Percentiles rank a stretch among this genome's conserved stretches.
Conservation (phyloP, 1,140 invertebrate genomes). For the Drosophila equinoxialis region DNA sequence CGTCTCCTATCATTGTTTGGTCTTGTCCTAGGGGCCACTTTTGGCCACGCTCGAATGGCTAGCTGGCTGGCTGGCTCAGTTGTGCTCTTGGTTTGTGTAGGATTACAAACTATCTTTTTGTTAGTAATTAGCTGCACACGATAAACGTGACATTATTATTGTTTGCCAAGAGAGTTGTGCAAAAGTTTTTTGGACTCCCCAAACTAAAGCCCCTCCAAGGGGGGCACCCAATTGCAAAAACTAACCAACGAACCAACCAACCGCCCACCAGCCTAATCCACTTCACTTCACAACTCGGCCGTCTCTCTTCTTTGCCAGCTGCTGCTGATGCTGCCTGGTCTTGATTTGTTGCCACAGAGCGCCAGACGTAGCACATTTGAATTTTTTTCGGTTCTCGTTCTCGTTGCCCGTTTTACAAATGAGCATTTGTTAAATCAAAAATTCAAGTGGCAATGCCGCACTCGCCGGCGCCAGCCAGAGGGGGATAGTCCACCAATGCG, state of each 20-base stretch:
- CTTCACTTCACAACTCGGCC: constrained; percentile 9
- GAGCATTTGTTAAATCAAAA: constrained; percentile 81
- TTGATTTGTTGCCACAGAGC: constrained; percentile 30
- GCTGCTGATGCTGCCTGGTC: neutral
- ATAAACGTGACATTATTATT: constrained; percentile 82
- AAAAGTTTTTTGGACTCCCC: constrained; percentile 51
- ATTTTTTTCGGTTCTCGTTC: constrained; percentile 48
- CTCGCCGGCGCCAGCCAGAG: constrained; percentile 60
- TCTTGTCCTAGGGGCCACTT: constrained; percentile 66
- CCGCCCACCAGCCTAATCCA: neutral
- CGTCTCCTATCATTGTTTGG: constrained; percentile 18
- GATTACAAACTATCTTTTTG: constrained; percentile 81
- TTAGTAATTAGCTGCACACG: constrained; percentile 81
- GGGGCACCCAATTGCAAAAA: neutral
- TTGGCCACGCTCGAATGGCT: constrained; percentile 70
- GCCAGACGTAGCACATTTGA: constrained; percentile 47
- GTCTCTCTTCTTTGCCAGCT: neutral
- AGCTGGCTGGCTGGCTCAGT: constrained; percentile 26
- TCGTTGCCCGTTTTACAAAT: constrained; percentile 68
- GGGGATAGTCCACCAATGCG: neutral
- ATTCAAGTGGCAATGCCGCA: constrained; percentile 79
- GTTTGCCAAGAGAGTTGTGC: constrained; percentile 67
- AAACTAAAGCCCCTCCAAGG: neutral
- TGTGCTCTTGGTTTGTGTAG: constrained; percentile 45
- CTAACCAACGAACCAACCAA: neutral